Conservation (phyloP, 2,113 vertebrate species). For the Todiramphus saurophagus region DNA sequence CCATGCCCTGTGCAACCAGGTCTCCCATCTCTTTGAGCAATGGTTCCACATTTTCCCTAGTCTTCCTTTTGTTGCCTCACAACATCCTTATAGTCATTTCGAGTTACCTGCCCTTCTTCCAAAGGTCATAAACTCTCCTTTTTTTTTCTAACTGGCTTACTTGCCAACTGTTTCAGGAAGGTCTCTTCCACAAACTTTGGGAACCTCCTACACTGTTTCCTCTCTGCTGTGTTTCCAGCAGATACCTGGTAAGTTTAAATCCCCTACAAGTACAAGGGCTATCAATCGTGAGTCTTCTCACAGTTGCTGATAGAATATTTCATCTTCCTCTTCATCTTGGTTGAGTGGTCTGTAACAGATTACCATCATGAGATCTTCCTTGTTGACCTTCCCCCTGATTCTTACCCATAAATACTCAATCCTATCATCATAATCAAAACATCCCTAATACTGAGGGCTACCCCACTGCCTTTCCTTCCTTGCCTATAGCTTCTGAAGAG, state of each 20-base stretch:
- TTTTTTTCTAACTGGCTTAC: too few species aligned
- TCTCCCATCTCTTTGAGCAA: too few species aligned
- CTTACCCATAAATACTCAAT: background rate
- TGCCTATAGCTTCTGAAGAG: background rate
- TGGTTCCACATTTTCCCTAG: background rate
- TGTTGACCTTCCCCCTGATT: background rate
- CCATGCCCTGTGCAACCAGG: too few species aligned
- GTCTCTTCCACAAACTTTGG: background rate
- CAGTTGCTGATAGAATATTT: background rate
- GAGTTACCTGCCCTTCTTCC: background rate
- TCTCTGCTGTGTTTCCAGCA: background rate
- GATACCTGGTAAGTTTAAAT: background rate
- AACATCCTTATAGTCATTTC: background rate
- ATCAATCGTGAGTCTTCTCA: background rate
- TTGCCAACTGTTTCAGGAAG: background rate
- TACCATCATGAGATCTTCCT: background rate
- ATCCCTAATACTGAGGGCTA: background rate
- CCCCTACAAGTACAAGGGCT: background rate
- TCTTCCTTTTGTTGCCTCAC: background rate
- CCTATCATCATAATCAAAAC: background rate
- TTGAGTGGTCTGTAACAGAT: background rate
- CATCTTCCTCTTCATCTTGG: background rate
- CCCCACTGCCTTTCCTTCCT: background rate
- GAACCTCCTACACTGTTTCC: background rate
- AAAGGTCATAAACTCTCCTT: background rate